Evolutionary conservation across 1,140 invertebrate species (phyloP).

Genomic region (Drosophila aff.): DNA sequence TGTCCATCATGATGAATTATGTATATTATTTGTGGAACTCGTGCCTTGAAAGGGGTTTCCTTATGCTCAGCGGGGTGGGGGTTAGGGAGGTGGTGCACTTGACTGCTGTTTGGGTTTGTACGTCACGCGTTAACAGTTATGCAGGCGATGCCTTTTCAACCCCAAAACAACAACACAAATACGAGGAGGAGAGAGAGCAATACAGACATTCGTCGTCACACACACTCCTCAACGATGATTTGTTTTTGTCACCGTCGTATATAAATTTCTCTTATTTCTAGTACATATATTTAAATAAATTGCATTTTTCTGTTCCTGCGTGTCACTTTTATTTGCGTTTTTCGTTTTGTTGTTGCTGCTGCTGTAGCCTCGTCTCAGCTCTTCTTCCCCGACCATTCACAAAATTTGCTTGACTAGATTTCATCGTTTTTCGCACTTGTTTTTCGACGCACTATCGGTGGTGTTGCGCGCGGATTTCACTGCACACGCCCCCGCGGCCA

Average conservation of each 20-base stretch:
- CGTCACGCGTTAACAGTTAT: slow-evolving; percentile 76
- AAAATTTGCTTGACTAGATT: slow-evolving; percentile 71
- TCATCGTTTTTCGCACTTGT: slow-evolving; percentile 64
- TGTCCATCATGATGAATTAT: slow-evolving; percentile 79
- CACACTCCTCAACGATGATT: slow-evolving; percentile 34
- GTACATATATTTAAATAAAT: slow-evolving; percentile 53
- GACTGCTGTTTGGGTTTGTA: slow-evolving; percentile 36
- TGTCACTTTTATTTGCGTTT: slow-evolving; percentile 81
- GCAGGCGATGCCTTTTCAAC: slow-evolving; percentile 71
- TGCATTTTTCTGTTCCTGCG: slow-evolving; percentile 63
- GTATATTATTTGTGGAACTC: slow-evolving; percentile 16
- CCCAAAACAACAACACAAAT: slow-evolving; percentile 57
- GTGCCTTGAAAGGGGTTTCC: slow-evolving; percentile 19
- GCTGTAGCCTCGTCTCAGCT: slow-evolving; percentile 45
- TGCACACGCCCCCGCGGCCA: slow-evolving; percentile 21
- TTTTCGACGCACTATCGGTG: slow-evolving; percentile 39
- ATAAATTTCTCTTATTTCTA: slow-evolving; percentile 26
- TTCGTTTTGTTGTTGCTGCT: slow-evolving; percentile 50
- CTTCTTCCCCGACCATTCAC: slow-evolving; percentile 60
- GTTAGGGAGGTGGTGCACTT: slow-evolving; percentile 29
- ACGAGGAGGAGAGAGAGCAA: slow-evolving; percentile 9
- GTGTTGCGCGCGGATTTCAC: slow-evolving; percentile 22
- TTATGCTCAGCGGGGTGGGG: slow-evolving; percentile 22
- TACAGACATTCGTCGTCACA: slow-evolving; percentile 22
- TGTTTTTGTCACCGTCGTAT: slow-evolving; percentile 30